Evolutionary conservation across 2,113 vertebrate species (phyloP), one percentile per base, ranked within the genome.

Genomic region (Erythrocercus mccallii): DNA sequence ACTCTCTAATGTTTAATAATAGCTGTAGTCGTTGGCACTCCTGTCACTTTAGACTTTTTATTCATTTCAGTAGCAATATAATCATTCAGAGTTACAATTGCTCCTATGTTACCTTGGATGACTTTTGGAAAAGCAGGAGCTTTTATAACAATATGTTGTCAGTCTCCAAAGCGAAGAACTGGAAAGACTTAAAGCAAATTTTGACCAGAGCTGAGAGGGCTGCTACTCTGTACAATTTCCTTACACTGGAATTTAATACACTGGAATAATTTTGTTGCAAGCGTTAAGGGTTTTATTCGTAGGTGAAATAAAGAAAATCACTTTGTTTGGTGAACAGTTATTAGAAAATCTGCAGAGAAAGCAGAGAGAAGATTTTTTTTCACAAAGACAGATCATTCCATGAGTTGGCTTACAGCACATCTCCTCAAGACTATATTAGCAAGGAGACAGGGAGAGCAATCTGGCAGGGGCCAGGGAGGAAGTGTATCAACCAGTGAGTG

Each of bases 1-100:
- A 45, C 54, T 87, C n/a, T 44, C 68, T 81, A 68, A 74, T 53
- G 37, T 86, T 95, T 90, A 94, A 86, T 86, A 94, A 90, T 44
- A 93, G 64, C 51, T 54, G 31, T 37, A 60, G 64, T 64, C 57
- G 5, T 37, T 50, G 47, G 47, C 38, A 74, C 48, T 64, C 40
- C 37, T 78, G 64, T 72, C 78, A 24, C 23, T 91, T 91, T 51
- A 86, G 86, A 44, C 35, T 76, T 90, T 66, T 82, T 68, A 51
- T 81, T 89, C 53, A 48, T 84, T 86, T 79, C 24, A 58, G 61
- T 37, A 88, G 48, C 40, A 86, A 28, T 28, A 81, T n/a, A 79
- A 86, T 64, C 4, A 57, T 45, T 88, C 66, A 47, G 13, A 27
- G 53, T 51, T 89, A 74, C 64, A 77, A 69, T 40, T 62, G 47